Percentiles rank a stretch among this genome's conserved stretches.
Conservation (phyloP, 2,888 invertebrate species). For the Cantharis rustica region DNA sequence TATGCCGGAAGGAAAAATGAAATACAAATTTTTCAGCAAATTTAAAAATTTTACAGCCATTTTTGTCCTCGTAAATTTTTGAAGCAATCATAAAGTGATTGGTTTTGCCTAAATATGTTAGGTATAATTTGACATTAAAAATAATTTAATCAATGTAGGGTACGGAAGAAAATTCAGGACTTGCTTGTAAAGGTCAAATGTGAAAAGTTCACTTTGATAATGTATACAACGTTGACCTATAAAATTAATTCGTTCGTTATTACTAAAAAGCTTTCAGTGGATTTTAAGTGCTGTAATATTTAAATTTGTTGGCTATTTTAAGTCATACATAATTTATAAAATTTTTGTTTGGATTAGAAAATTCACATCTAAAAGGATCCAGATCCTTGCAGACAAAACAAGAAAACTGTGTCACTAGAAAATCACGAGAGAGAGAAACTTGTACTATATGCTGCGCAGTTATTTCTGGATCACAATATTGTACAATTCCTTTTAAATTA, state of each 20-base stretch:
- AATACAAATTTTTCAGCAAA: background rate
- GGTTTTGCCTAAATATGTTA: background rate
- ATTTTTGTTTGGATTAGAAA: background rate
- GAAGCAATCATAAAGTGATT: background rate
- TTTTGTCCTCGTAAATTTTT: background rate
- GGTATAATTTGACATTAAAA: background rate
- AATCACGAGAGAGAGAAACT: background rate
- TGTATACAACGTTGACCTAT: slow-evolving; percentile 17
- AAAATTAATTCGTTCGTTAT: slow-evolving; percentile 6
- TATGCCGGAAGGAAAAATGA: background rate
- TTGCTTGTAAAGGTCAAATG: slow-evolving; percentile 28
- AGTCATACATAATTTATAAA: background rate
- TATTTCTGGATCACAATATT: background rate
- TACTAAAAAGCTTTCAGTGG: background rate
- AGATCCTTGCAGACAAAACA: background rate
- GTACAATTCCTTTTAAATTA: background rate
- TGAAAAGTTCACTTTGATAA: slow-evolving; percentile 29
- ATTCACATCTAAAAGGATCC: background rate
- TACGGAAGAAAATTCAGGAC: slow-evolving; percentile 23
- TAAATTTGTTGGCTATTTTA: background rate
- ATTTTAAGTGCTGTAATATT: background rate
- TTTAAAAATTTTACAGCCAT: background rate
- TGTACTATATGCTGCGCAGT: background rate
- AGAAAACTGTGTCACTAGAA: background rate
- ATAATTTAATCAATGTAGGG: background rate